Conservation (phyloP, 2,888 invertebrate species). For the Neoaliturus tenellus region DNA sequence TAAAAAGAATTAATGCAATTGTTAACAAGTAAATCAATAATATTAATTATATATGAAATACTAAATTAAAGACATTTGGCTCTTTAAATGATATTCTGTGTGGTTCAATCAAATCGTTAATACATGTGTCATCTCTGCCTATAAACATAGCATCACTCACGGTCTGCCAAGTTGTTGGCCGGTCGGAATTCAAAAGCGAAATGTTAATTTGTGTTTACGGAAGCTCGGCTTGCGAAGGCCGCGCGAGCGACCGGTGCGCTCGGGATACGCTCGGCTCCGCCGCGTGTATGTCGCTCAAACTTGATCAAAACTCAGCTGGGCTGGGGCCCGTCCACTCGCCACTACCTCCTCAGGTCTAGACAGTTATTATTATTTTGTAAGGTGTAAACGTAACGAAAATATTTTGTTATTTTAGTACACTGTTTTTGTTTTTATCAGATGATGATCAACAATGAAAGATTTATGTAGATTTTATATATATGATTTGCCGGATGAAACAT, state of each 20-base stretch:
- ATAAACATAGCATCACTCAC: too few relatives aligned
- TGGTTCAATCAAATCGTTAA: too few relatives aligned
- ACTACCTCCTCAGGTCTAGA: conserved; percentile 59
- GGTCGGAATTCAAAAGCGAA: conserved; percentile 21
- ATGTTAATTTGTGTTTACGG: not conserved
- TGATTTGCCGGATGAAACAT: conserved; percentile 45
- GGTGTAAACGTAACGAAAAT: conserved; percentile 35
- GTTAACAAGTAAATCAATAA: too few relatives aligned
- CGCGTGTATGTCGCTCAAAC: conserved; percentile 60
- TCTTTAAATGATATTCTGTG: too few relatives aligned
- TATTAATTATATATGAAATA: too few relatives aligned
- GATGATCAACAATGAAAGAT: conserved; percentile 25
- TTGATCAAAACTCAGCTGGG: conserved; percentile 59
- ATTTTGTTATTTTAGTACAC: conserved; percentile 49
- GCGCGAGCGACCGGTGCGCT: not conserved
- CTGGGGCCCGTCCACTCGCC: conserved; percentile 64
- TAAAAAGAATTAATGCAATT: too few relatives aligned
- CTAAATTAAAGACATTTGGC: too few relatives aligned
- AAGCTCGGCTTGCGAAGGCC: conserved; percentile 6
- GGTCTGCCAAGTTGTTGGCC: not conserved
- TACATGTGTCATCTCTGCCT: too few relatives aligned
- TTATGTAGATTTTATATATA: conserved; percentile 28
- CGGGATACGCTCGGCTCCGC: conserved; percentile 21
- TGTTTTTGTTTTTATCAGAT: conserved; percentile 32
- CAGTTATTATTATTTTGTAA: conserved; percentile 53